Base-by-base conservation (phyloP, 2,113 vertebrate species). In the Notothenia coriiceps region DNA sequence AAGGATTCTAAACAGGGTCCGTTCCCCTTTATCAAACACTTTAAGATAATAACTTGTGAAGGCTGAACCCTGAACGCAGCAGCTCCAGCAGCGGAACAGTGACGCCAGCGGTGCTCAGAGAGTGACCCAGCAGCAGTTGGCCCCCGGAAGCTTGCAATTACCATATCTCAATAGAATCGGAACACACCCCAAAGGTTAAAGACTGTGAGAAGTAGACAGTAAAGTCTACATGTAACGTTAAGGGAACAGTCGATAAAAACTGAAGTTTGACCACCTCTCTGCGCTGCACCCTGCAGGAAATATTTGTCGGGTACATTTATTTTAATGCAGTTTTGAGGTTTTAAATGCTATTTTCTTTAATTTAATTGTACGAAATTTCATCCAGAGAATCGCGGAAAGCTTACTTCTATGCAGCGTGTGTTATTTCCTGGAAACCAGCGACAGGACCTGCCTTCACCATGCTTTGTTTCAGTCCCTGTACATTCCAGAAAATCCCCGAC, bases 91-190 rank as follows among this genome's bases (percentile, higher is more conserved):
- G 68, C 63, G 52, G 65, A 80, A 57, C 77, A 69, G 81, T 83
- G 82, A 83, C 77, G 77, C 69, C 84, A 82, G 63, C 79, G 74
- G 66, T 84, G 77, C 71, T 79, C 56, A 51, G 69, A 61, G 46
- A 10, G 29, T 59, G 40, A 22, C 60, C 54, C 82, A 52, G 74
- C 66, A 25, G 69, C 64, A 2, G 40, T 66, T 10, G 1, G 47
- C 78, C 57, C 78, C 91, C 89, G 87, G 91, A 91, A 93, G 83
- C 82, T 3, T 85, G 86, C 83, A 86, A 77, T 90, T 83, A 88
- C 49, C 86, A 82, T 83, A 84, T 57, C 82, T 75, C 22, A 86
- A 88, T 66, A 57, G 73, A 79, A 78, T 70, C 64, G 55, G 67
- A 80, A 79, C 75, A 75, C 78, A 46, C 70, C 63, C 77, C 22